These are phyloP conservation scores for Oryzias sinensis DNA, from an alignment of 2,797 vertebrate genomes.

Conservation along the genomic window DNA sequence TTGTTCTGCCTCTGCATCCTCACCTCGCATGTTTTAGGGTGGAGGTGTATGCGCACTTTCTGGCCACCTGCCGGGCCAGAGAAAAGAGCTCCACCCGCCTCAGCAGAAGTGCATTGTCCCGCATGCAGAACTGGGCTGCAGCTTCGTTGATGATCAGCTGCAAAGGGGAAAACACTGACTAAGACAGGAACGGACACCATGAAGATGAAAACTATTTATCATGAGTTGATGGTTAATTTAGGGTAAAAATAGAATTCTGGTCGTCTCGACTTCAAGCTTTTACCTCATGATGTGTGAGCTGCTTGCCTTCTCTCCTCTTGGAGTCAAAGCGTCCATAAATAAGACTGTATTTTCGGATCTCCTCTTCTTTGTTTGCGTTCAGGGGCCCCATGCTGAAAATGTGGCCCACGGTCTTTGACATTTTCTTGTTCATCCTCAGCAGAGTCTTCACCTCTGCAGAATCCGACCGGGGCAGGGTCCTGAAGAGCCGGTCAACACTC, in stretches of 20 bases:
- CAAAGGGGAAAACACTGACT: constrained; percentile 39
- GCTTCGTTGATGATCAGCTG: constrained; percentile 98
- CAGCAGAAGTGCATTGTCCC: constrained; percentile 91
- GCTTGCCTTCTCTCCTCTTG: constrained; percentile 93
- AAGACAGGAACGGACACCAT: constrained; percentile 8
- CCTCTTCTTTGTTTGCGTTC: constrained; percentile 88
- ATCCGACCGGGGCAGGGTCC: constrained; percentile 85
- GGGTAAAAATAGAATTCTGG: background rate
- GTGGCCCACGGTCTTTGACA: constrained; percentile 92
- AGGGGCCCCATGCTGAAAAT: constrained; percentile 91
- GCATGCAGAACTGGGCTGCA: constrained; percentile 94
- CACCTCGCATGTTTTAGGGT: constrained; percentile 91
- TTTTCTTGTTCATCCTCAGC: constrained; percentile 93
- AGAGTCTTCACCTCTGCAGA: constrained; percentile 84
- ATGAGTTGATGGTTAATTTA: background rate
- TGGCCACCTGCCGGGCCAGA: constrained; percentile 90
- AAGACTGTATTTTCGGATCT: constrained; percentile 93
- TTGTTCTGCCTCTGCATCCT: constrained; percentile 32
- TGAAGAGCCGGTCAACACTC: constrained; percentile 87
- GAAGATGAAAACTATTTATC: constrained; percentile 2
- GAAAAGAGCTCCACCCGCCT: constrained; percentile 95
- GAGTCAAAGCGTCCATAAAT: constrained; percentile 95
- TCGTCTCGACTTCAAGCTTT: constrained; percentile 35
- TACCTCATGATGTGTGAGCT: constrained; percentile 95
- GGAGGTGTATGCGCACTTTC: constrained; percentile 94